Evolutionary conservation across 2,888 invertebrate species (phyloP).

Genomic region (Tuberolachnus salignus): DNA sequence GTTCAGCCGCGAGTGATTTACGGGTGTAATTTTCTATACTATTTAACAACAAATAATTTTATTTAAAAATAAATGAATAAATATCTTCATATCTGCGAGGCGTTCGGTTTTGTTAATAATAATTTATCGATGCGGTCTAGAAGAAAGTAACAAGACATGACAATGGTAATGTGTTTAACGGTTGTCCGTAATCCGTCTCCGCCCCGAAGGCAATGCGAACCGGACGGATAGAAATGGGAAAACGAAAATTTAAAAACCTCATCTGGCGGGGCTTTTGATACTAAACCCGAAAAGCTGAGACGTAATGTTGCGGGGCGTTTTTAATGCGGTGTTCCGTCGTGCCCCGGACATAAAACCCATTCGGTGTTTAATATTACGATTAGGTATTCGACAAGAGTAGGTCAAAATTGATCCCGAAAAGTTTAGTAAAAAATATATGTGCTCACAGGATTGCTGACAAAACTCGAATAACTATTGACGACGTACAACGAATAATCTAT

Average conservation of each 20-base stretch:
- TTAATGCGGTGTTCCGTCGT: constrained; percentile 4
- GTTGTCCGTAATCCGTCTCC: not conserved
- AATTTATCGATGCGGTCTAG: not conserved
- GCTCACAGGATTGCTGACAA: not conserved
- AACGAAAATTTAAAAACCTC: not conserved
- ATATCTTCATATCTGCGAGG: too few relatives aligned
- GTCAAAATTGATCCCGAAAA: not conserved
- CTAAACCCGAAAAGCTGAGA: constrained; percentile 16
- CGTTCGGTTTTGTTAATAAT: too few relatives aligned
- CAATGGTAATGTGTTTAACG: not conserved
- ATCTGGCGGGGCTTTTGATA: constrained; percentile 5
- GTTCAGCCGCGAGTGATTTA: too few relatives aligned
- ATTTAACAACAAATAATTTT: too few relatives aligned
- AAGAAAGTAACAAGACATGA: not conserved
- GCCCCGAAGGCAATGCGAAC: not conserved
- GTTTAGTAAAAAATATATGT: not conserved
- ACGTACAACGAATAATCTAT: not conserved
- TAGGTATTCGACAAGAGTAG: not conserved
- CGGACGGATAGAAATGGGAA: not conserved
- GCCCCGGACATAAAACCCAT: not conserved
- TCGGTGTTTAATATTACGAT: not conserved
- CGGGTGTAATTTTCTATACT: too few relatives aligned
- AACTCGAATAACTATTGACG: not conserved
- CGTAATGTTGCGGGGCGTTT: constrained; percentile 9
- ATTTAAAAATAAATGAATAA: too few relatives aligned